Evolutionary conservation across 2,113 vertebrate species (phyloP), one percentile per base, ranked within the genome.

Genomic region (Etheostoma cragini): DNA sequence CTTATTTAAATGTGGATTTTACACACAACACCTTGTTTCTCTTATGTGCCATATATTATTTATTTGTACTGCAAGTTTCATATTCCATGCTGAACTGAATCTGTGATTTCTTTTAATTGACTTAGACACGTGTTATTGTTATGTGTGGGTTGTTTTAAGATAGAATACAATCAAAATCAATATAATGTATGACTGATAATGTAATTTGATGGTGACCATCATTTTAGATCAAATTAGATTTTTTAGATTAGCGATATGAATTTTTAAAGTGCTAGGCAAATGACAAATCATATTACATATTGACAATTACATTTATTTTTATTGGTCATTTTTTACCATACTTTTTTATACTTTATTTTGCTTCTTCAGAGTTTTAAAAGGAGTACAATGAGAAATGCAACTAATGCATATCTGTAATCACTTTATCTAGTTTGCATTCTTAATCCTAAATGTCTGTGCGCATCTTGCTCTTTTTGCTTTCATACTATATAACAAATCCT

Each of bases 371-470:
- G 5, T 10, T 63, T 63, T 17, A 47, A 10, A 24, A 15, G 16
- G n/a, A 46, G 22, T 30, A 30, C 16, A 58, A 24, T 58, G 56
- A 22, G 42, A 46, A 45, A 24, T 3, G 1, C 12, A 46, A 1
- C n/a, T 22, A 65, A 8, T 64, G 62, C 14, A 63, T 63, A 63
- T 63, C 61, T 63, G 12, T 45, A 42, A 63, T 63, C 35, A 63
- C 21, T 22, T 14, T 38, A 69, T 4, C 19, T 24, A 65, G 49
- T 68, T 26, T 42, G 16, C 2, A 57, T 30, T 45, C 3, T 45
- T 69, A 12, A 50, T 60, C 50, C 1, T 21, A 42, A 22, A 26
- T 50, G 1, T 58, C 10, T 12, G 3, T 15, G 35, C 15, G 22
- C 13, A 17, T 50, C 14, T 30, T 58, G 38, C 56, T 72, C 24